These are phyloP conservation scores for Andrena minutula DNA, from an alignment of 2,888 invertebrate genomes.

Conservation along the genomic window DNA sequence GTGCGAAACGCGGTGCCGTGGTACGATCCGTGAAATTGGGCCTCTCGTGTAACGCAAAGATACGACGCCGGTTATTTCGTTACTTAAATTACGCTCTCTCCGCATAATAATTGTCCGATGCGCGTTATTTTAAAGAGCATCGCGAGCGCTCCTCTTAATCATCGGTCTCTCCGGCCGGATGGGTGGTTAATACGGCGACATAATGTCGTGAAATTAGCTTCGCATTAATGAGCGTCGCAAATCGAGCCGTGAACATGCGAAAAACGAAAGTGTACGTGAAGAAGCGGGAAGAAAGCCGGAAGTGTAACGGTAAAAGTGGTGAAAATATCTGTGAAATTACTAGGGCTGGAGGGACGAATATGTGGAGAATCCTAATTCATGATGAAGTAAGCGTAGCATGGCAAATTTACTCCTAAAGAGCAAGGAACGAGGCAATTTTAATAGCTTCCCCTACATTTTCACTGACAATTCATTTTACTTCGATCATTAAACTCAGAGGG, in stretches of 20 bases:
- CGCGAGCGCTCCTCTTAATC: slow-evolving; percentile 49
- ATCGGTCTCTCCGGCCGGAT: slow-evolving; percentile 46
- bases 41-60: slow-evolving; percentile 44
- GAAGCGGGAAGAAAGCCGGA: slow-evolving; percentile 14
- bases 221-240: slow-evolving; percentile 59
- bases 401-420: too few species aligned
- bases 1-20: slow-evolving; percentile 37
- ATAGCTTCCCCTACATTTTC: too few species aligned
- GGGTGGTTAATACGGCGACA: slow-evolving; percentile 60
- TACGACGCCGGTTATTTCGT: slow-evolving; percentile 57
- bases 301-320: slow-evolving; percentile 14
- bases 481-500: too few species aligned
- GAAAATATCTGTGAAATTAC: neutral
- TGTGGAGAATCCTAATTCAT: too few species aligned
- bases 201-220: slow-evolving; percentile 68
- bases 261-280: neutral
- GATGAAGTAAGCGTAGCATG: too few species aligned
- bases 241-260: slow-evolving; percentile 40
- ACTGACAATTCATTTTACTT: too few species aligned
- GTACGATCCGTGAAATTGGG: slow-evolving; percentile 57
- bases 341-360: neutral
- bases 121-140: slow-evolving; percentile 54
- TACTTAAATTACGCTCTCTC: slow-evolving; percentile 60
- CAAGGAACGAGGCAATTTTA: too few species aligned
- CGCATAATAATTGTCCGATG: slow-evolving; percentile 51